phyloP scores from a whole-genome alignment of 2,888 invertebrate species.

The Cryptosula pallasiana region DNA sequence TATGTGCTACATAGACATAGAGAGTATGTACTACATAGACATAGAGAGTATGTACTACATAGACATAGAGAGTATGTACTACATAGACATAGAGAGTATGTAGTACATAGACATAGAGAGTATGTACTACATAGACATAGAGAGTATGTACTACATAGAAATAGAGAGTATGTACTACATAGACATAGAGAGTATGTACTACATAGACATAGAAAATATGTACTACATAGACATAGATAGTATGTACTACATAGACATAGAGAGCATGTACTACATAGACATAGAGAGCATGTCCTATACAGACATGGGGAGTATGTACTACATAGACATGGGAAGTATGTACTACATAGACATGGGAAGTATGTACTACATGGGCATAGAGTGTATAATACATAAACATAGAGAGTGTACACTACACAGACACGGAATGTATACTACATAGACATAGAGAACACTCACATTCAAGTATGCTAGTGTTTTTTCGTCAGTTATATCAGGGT shows the following conservation, averaged over 20 bases:
- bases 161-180: constrained; percentile 36
- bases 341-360: too few species aligned
- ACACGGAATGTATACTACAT: not conserved
- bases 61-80: constrained; percentile 34
- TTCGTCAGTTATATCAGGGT: constrained; percentile 73
- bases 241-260: not conserved
- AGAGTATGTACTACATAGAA: not conserved
- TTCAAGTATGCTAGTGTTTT: constrained; percentile 71
- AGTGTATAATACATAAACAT: not conserved
- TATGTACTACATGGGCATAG: too few species aligned
- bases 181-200: too few species aligned
- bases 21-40: constrained; percentile 40
- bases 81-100: too few species aligned
- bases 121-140: too few species aligned
- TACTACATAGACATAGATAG: too few species aligned
- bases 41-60: not conserved
- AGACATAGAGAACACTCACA: constrained; percentile 33
- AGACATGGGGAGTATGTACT: too few species aligned
- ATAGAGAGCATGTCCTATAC: too few species aligned
- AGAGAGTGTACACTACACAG: constrained; percentile 37
- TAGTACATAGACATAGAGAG: not conserved
- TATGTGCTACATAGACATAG: constrained; percentile 20
- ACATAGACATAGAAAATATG: constrained; percentile 27
- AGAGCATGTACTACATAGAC: constrained; percentile 40
- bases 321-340: too few species aligned